Evolutionary conservation across 2,888 invertebrate species (phyloP).

Genomic region (Sussaba pulchella): DNA sequence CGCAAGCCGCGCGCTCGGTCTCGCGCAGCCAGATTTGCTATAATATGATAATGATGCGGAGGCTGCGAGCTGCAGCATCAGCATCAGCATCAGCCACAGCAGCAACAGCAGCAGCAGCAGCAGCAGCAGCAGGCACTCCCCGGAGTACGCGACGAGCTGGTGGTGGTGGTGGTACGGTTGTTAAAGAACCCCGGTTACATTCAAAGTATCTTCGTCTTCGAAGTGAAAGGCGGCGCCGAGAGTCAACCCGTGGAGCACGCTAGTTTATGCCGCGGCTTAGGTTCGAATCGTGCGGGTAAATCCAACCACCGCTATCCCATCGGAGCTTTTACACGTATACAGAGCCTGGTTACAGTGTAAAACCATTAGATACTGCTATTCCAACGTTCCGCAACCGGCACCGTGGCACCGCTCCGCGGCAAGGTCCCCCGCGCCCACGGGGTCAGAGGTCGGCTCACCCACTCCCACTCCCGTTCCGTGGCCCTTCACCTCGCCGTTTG

Average conservation of each 20-base stretch:
- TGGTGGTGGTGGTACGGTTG: conserved; percentile 7
- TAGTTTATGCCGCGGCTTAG: conserved; percentile 75
- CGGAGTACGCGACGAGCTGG: conserved; percentile 69
- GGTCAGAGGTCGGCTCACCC: conserved; percentile 83
- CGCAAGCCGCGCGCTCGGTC: conserved; percentile 62
- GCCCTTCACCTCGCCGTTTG: conserved; percentile 68
- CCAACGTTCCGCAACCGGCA: conserved; percentile 34
- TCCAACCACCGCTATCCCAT: conserved; percentile 34
- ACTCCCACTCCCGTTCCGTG: conserved; percentile 73
- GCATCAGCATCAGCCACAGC: not conserved
- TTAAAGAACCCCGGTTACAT: conserved; percentile 8
- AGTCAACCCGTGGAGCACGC: conserved; percentile 73
- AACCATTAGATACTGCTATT: conserved; percentile 4
- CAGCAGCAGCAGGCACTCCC: conserved; percentile 75
- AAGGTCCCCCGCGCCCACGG: conserved; percentile 82
- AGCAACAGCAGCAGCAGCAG: conserved; percentile 40
- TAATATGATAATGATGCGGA: conserved; percentile 81
- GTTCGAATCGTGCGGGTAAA: conserved; percentile 62
- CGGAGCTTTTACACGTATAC: conserved; percentile 20
- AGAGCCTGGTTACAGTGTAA: not conserved
- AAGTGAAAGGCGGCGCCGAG: conserved; percentile 84
- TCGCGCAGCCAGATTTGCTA: conserved; percentile 75
- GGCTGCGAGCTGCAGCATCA: conserved; percentile 31
- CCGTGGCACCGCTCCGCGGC: conserved; percentile 69
- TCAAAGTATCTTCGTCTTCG: conserved; percentile 74